A percentile compares a stretch with the other conserved stretches of the same genome.
phyloP scores from a whole-genome alignment of 2,113 vertebrate genomes.

The Coryphaenoides rupestris region DNA sequence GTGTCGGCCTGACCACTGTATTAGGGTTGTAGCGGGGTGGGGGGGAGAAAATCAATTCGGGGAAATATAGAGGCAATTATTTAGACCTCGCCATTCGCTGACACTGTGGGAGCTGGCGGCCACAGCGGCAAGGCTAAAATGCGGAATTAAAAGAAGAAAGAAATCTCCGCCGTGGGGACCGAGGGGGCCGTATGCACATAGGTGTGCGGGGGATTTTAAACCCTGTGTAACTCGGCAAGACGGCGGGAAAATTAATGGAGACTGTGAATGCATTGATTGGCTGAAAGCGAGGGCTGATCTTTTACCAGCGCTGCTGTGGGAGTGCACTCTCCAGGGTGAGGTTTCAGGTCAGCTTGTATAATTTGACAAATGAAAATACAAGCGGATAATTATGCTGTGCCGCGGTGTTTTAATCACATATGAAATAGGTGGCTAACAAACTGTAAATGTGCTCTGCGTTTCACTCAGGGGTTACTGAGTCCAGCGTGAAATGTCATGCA shows the following conservation, averaged over 20 bases:
- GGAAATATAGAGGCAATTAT: conserved; percentile 81
- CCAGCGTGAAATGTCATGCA: too few species aligned
- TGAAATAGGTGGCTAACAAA: too few species aligned
- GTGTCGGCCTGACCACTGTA: conserved; percentile 63
- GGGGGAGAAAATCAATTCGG: conserved; percentile 75
- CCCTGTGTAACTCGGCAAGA: conserved; percentile 33
- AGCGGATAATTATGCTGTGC: not conserved
- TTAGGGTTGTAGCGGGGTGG: conserved; percentile 67
- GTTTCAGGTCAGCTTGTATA: conserved; percentile 5
- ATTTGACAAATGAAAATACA: conserved; percentile 3
- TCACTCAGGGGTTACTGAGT: too few species aligned
- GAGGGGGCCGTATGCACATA: conserved; percentile 14
- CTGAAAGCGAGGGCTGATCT: conserved; percentile 22
- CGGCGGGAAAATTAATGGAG: conserved; percentile 56
- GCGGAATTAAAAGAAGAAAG: conserved; percentile 65
- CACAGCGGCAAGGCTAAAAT: conserved; percentile 62
- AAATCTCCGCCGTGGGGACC: conserved; percentile 45
- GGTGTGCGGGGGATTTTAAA: conserved; percentile 47
- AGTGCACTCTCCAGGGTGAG: not conserved
- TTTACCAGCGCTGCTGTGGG: not conserved
- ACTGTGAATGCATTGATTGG: conserved; percentile 41
- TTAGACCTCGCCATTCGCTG: conserved; percentile 73
- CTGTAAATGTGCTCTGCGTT: too few species aligned
- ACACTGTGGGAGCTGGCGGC: conserved; percentile 70
- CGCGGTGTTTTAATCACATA: not conserved